These are phyloP conservation scores for Charina bottae DNA, from an alignment of 2,113 vertebrate genomes.

Conservation along the genomic window DNA sequence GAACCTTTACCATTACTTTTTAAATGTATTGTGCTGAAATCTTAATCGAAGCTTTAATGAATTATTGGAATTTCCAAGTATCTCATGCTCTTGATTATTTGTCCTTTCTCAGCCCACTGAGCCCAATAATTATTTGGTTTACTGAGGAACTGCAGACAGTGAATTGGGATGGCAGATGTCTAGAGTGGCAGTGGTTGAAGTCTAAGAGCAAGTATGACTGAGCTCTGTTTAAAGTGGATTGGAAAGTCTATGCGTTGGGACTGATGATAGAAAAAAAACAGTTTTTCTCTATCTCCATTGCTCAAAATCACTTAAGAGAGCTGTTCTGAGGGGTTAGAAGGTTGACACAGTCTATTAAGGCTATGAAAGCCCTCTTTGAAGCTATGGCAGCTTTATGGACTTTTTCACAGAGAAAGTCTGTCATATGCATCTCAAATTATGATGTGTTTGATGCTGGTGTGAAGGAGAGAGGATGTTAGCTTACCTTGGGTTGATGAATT, in stretches of 20 bases:
- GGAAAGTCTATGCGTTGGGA: background rate
- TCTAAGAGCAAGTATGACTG: background rate
- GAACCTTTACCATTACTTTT: too few species aligned
- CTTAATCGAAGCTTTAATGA: background rate
- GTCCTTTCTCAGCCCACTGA: background rate
- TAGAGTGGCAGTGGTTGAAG: background rate
- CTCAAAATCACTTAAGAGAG: background rate
- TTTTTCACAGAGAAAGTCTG: background rate
- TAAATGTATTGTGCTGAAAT: background rate
- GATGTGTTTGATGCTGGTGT: too few species aligned
- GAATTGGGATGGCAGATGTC: background rate
- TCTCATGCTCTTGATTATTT: background rate
- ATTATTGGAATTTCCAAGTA: background rate
- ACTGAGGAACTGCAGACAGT: background rate
- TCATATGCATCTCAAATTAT: too few species aligned
- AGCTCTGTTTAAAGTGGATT: background rate
- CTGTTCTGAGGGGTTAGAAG: background rate
- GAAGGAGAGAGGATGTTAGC: too few species aligned
- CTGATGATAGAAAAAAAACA: background rate
- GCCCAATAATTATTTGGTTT: background rate
- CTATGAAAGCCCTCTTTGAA: background rate
- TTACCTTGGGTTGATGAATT: too few species aligned
- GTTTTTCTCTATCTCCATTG: background rate
- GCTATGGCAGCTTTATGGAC: background rate
- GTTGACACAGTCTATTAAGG: background rate